Percentiles rank a stretch among this genome's conserved stretches.
These are phyloP conservation scores for Microtus agrestis DNA, from an alignment of 2,797 vertebrate genomes.

Conservation along the genomic window DNA sequence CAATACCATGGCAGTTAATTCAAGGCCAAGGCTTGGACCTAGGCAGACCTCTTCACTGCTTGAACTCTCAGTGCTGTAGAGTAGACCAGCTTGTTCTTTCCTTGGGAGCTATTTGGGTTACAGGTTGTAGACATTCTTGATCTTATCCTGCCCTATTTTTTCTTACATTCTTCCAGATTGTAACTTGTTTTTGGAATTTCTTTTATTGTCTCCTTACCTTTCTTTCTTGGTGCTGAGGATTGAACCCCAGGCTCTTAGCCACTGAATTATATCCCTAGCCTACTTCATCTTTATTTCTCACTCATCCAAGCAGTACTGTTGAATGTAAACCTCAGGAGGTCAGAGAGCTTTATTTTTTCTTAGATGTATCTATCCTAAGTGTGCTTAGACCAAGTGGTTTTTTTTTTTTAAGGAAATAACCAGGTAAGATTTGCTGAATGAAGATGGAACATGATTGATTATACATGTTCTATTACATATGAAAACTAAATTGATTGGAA, in stretches of 20 bases:
- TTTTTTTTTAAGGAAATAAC: background rate
- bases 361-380: background rate
- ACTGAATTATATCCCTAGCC: background rate
- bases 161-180: constrained; percentile 1
- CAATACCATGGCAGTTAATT: background rate
- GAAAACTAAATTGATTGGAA: constrained; percentile 17
- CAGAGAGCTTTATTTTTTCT: background rate
- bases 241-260: background rate
- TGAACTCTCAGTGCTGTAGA: background rate
- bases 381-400: background rate
- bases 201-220: background rate
- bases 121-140: background rate
- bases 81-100: background rate
- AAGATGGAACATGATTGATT: background rate
- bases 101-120: constrained; percentile 14
- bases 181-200: constrained; percentile 49
- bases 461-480: background rate
- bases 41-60: background rate
- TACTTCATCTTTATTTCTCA: constrained; percentile 11
- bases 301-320: background rate
- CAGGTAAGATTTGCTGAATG: constrained; percentile 25
- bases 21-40: background rate
- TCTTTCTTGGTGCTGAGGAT: background rate
- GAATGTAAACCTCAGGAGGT: background rate
- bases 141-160: background rate